phyloP scores from a whole-genome alignment of 2,113 vertebrate species.

The Scomber colias region DNA sequence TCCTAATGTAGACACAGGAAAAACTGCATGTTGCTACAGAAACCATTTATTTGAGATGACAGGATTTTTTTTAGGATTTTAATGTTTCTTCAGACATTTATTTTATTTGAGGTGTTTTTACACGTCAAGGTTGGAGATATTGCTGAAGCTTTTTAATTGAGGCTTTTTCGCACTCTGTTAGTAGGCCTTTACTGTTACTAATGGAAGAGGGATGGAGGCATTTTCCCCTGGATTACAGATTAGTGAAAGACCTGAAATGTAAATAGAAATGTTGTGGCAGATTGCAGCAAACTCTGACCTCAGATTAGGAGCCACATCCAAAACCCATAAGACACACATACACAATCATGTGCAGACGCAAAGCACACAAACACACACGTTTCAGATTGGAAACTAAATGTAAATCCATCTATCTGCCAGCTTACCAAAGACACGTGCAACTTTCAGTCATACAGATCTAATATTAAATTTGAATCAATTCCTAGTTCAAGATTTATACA shows the following conservation, averaged over 20 bases:
- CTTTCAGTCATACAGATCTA: neutral
- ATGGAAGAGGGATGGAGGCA: neutral
- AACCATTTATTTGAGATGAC: too few relatives aligned
- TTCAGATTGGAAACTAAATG: neutral
- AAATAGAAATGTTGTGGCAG: conserved; percentile 33
- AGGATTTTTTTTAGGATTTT: neutral
- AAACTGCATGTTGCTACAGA: too few relatives aligned
- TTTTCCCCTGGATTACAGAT: conserved; percentile 43
- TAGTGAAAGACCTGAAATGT: conserved; percentile 40
- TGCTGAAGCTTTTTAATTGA: neutral
- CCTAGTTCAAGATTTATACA: neutral
- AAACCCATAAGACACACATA: neutral
- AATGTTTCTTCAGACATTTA: too few relatives aligned
- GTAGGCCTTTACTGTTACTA: neutral
- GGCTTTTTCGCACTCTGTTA: neutral
- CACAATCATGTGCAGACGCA: neutral
- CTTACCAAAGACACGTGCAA: too few relatives aligned
- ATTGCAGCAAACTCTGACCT: conserved; percentile 25
- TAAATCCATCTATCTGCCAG: conserved; percentile 12
- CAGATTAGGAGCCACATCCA: conserved; percentile 52
- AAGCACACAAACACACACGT: neutral
- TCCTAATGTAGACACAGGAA: too few relatives aligned
- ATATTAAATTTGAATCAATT: neutral
- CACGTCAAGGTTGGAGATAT: neutral
- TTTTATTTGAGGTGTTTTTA: neutral